phyloP scores from a whole-genome alignment of 2,113 vertebrate genomes.

The Australoheros scitulus region DNA sequence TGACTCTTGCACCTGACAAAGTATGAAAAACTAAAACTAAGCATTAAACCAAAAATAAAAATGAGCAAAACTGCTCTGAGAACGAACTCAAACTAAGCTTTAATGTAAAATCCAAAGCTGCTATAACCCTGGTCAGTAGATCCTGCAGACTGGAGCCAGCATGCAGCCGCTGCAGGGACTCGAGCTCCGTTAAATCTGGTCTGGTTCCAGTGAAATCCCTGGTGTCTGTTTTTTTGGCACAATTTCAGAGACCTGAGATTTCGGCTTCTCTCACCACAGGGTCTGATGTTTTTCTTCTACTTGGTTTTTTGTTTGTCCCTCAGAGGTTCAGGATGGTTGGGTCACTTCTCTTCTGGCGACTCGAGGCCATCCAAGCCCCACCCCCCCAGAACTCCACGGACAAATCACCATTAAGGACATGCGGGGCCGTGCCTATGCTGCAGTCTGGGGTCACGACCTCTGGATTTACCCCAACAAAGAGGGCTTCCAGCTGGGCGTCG shows the following conservation, averaged over 20 bases:
- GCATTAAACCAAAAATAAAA: no score
- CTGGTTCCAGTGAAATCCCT: neutral
- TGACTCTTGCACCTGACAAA: no score
- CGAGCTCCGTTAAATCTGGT: neutral
- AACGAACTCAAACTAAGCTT: no score
- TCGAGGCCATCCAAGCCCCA: constrained; percentile 63
- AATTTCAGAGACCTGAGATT: neutral
- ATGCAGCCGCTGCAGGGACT: neutral
- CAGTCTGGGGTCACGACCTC: constrained; percentile 72
- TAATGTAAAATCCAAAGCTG: no score
- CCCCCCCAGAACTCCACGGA: constrained; percentile 61
- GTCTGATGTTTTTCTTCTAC: neutral
- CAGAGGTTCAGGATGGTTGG: constrained; percentile 78
- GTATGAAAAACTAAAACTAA: no score
- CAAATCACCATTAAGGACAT: constrained; percentile 73
- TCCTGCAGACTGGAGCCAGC: neutral
- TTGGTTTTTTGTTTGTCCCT: neutral
- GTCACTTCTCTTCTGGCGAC: constrained; percentile 70
- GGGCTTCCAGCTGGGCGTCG: constrained; percentile 75
- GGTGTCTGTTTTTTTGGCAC: neutral
- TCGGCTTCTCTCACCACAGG: accelerated
- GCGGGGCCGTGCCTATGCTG: constrained; percentile 67
- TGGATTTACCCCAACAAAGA: constrained; percentile 82
- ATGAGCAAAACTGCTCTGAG: no score
- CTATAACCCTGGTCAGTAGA: neutral